phyloP scores from a whole-genome alignment of 2,113 vertebrate genomes.

The Prolemur simus region DNA sequence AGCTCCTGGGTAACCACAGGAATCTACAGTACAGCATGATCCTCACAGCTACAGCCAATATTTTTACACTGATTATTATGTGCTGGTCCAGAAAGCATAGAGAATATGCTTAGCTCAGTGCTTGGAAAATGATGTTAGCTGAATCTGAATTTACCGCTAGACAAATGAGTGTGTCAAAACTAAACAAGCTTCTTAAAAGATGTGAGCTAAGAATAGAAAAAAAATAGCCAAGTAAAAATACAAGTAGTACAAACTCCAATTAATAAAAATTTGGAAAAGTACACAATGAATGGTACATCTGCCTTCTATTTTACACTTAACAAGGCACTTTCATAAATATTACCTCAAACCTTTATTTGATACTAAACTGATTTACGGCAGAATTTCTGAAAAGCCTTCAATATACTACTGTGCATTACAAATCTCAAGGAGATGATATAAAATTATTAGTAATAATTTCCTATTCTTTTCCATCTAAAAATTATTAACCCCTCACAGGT shows the following conservation, averaged over 20 bases:
- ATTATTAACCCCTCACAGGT: neutral
- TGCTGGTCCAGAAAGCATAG: neutral
- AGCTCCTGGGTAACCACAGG: neutral
- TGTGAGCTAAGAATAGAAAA: neutral
- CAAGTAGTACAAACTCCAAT: neutral
- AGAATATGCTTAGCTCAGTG: neutral
- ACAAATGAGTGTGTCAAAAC: neutral
- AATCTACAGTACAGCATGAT: neutral
- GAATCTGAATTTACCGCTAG: neutral
- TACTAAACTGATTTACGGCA: neutral
- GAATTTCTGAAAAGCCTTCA: conserved; percentile 18
- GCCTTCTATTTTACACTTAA: neutral
- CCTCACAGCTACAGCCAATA: neutral
- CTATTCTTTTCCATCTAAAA: neutral
- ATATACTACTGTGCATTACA: neutral
- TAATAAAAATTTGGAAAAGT: neutral
- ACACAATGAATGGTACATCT: neutral
- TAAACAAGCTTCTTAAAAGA: neutral
- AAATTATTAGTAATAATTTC: neutral
- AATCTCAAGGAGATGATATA: neutral
- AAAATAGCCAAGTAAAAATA: neutral
- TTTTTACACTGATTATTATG: neutral
- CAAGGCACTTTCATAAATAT: neutral
- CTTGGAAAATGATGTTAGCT: neutral
- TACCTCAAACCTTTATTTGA: neutral